Conservation (phyloP, 2,888 invertebrate species). For the Argyresthia albistria region DNA sequence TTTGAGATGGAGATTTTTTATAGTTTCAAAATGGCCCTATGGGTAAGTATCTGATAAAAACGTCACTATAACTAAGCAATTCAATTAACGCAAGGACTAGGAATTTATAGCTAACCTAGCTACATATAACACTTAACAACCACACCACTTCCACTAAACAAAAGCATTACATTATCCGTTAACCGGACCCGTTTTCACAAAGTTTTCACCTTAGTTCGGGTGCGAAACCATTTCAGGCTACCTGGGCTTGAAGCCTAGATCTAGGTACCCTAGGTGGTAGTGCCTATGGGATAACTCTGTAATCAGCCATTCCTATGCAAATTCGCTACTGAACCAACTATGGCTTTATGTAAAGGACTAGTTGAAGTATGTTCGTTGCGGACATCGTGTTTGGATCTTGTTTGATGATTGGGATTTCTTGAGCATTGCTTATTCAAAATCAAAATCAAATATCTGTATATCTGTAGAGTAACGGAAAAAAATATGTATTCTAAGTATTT, state of each 20-base stretch:
- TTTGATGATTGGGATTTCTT: background rate
- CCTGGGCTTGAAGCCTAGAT: background rate
- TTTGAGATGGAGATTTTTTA: too few species aligned
- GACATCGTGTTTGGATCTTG: background rate
- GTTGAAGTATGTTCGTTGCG: background rate
- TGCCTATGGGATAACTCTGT: slow-evolving; percentile 57
- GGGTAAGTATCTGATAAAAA: too few species aligned
- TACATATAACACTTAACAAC: too few species aligned
- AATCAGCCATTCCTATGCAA: slow-evolving; percentile 70
- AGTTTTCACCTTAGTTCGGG: background rate
- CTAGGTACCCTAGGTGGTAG: slow-evolving; percentile 18
- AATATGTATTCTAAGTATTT: too few species aligned
- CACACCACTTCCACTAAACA: background rate
- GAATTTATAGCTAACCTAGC: too few species aligned
- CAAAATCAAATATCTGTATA: too few species aligned
- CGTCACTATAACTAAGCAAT: too few species aligned
- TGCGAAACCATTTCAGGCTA: background rate
- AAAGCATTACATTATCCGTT: background rate
- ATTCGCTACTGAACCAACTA: slow-evolving; percentile 64
- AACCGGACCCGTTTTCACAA: background rate
- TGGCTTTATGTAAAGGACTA: slow-evolving; percentile 50
- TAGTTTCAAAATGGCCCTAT: too few species aligned
- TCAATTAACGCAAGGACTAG: too few species aligned
- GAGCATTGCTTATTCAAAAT: too few species aligned
- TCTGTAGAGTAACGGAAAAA: too few species aligned